These are phyloP conservation scores for Drosophila lowei DNA, from an alignment of 1,140 invertebrate species.

Conservation along the genomic window DNA sequence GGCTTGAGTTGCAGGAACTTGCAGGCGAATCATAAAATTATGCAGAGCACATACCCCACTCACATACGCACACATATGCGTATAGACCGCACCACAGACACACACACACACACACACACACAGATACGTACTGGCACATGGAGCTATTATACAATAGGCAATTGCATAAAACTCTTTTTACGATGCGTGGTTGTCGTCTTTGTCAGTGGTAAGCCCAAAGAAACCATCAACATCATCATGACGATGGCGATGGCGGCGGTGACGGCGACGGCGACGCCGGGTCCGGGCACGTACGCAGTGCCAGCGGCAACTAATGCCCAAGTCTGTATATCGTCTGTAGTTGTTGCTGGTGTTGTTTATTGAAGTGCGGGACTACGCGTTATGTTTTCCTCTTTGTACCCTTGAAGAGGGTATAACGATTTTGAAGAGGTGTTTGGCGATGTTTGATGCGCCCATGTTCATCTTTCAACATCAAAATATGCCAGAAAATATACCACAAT, in stretches of 20 bases:
- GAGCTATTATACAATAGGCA: slow-evolving; percentile 50
- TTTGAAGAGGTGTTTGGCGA: too few species aligned
- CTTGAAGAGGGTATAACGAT: too few species aligned
- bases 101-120: slow-evolving; percentile 50
- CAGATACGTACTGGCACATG: slow-evolving; percentile 10
- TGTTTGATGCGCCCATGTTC: too few species aligned
- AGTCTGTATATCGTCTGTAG: slow-evolving; percentile 47
- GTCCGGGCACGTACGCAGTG: slow-evolving; percentile 74
- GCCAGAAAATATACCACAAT: too few species aligned
- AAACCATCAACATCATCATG: slow-evolving; percentile 39
- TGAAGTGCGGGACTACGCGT: slow-evolving; percentile 59
- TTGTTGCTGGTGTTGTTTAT: slow-evolving; percentile 72
- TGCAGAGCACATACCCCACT: slow-evolving; percentile 76
- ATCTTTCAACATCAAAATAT: too few species aligned
- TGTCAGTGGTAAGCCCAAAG: slow-evolving; percentile 59
- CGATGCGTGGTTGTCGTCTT: slow-evolving; percentile 65
- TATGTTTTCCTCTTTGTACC: slow-evolving; percentile 39
- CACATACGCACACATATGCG: slow-evolving; percentile 44
- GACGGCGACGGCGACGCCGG: slow-evolving; percentile 65
- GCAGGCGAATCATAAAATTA: slow-evolving; percentile 74
- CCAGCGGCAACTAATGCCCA: slow-evolving; percentile 68
- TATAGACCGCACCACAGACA: slow-evolving; percentile 69
- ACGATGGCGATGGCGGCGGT: slow-evolving; percentile 25
- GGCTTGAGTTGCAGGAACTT: slow-evolving; percentile 39
- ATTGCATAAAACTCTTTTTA: slow-evolving; percentile 79